Evolutionary conservation across 2,797 vertebrate species (phyloP).

Genomic region (Myotis myotis): DNA sequence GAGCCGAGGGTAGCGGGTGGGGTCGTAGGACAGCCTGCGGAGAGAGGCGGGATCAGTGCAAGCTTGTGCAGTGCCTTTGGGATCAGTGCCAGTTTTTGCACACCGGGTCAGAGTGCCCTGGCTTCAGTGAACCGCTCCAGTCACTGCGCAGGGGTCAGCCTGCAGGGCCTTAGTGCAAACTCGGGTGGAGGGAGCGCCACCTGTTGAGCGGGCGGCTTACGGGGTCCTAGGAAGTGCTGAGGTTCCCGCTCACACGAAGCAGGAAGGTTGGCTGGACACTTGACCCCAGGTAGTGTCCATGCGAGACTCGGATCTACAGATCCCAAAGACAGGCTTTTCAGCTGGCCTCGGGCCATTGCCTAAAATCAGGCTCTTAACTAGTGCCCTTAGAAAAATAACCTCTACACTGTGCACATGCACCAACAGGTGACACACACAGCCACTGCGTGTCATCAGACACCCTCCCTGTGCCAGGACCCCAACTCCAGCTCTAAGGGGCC

Average conservation of each 20-base stretch:
- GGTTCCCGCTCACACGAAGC: neutral
- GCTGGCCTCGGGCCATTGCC: neutral
- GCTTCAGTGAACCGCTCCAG: too few species aligned
- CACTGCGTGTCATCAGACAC: too few species aligned
- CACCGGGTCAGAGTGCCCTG: neutral
- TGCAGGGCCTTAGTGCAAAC: neutral
- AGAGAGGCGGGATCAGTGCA: neutral
- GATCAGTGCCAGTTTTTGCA: too few species aligned
- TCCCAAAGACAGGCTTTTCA: neutral
- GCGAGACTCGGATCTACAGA: neutral
- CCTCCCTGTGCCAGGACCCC: neutral
- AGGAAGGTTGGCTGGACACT: accelerated
- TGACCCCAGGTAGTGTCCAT: accelerated
- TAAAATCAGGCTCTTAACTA: neutral
- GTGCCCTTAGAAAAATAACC: neutral
- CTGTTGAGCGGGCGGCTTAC: neutral
- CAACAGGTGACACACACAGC: neutral
- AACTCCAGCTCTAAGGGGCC: neutral
- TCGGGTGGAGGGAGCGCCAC: neutral
- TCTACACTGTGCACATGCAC: too few species aligned
- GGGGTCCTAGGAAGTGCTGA: neutral
- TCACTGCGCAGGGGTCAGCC: too few species aligned
- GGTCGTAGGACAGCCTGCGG: slow-evolving; percentile 91
- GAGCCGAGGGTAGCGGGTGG: slow-evolving; percentile 90
- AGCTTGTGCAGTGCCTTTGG: neutral